Percentiles rank a stretch among this genome's conserved stretches.
Evolutionary conservation across 2,797 vertebrate species (phyloP).

Genomic region (Arctocebus calabarensis): DNA sequence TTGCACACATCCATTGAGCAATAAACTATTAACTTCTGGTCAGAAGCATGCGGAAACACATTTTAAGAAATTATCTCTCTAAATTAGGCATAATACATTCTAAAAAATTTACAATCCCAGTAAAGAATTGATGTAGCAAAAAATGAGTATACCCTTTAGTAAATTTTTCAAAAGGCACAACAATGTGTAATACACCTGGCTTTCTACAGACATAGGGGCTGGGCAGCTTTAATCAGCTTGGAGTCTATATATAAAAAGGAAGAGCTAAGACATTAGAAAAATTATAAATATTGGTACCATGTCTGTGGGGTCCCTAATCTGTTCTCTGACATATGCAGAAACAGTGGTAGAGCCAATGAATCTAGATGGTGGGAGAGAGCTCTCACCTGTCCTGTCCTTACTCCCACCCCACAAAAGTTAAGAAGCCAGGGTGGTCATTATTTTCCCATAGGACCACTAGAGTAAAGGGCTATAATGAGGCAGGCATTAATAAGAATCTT

Average conservation of each 20-base stretch:
- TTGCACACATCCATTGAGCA: neutral
- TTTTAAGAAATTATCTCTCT: constrained; percentile 50
- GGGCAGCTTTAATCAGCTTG: neutral
- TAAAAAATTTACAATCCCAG: neutral
- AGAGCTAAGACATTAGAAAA: neutral
- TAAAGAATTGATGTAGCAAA: constrained; percentile 47
- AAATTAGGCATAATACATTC: neutral
- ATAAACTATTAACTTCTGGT: constrained; percentile 26
- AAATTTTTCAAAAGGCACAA: constrained; percentile 40
- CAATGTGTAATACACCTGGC: neutral
- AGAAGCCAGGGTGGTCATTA: neutral
- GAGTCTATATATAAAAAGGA: neutral
- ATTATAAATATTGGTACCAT: neutral
- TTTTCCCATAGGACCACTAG: neutral
- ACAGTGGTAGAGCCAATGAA: neutral
- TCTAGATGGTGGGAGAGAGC: neutral
- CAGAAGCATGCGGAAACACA: neutral
- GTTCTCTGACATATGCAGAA: neutral
- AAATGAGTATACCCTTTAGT: neutral
- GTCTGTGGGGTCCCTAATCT: neutral
- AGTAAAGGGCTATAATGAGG: neutral
- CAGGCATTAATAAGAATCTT: constrained; percentile 37
- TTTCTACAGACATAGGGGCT: neutral
- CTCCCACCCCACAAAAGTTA: neutral
- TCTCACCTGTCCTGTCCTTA: neutral